phyloP scores from a whole-genome alignment of 2,113 vertebrate species.

The Empidonax traillii region DNA sequence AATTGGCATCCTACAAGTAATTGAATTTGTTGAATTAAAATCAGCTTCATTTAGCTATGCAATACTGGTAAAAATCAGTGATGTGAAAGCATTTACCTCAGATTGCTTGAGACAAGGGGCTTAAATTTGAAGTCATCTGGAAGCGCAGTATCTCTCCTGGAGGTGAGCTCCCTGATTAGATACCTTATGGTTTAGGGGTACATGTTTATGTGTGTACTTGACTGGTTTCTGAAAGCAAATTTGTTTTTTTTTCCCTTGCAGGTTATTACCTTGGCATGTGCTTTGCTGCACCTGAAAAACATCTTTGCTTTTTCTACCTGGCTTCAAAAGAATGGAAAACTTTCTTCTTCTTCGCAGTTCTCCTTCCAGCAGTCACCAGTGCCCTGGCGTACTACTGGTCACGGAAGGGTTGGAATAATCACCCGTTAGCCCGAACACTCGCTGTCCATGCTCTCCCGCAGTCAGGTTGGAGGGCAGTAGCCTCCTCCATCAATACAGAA shows the following conservation, averaged over 20 bases:
- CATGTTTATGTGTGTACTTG: neutral
- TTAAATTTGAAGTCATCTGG: neutral
- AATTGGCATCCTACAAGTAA: neutral
- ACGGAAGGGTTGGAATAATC: conserved; percentile 76
- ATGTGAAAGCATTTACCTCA: neutral
- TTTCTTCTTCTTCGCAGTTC: conserved; percentile 76
- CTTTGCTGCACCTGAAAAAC: conserved; percentile 87
- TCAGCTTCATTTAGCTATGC: neutral
- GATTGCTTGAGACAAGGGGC: neutral
- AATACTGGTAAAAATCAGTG: neutral
- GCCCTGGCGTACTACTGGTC: conserved; percentile 85
- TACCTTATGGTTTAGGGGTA: neutral
- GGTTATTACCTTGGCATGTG: conserved; percentile 95
- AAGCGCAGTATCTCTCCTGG: neutral
- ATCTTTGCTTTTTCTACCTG: conserved; percentile 73
- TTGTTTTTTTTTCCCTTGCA: conserved; percentile 42
- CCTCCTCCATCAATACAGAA: conserved; percentile 86
- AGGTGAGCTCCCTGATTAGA: neutral
- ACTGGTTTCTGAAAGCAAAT: neutral
- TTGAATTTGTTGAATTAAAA: too few relatives aligned
- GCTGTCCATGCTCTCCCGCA: conserved; percentile 75
- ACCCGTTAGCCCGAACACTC: conserved; percentile 81
- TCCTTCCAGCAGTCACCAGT: conserved; percentile 72
- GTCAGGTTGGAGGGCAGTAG: conserved; percentile 82
- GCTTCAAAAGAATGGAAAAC: conserved; percentile 79